Base-by-base conservation (phyloP, 2,113 vertebrate genomes). In the Halichoerus grypus region DNA sequence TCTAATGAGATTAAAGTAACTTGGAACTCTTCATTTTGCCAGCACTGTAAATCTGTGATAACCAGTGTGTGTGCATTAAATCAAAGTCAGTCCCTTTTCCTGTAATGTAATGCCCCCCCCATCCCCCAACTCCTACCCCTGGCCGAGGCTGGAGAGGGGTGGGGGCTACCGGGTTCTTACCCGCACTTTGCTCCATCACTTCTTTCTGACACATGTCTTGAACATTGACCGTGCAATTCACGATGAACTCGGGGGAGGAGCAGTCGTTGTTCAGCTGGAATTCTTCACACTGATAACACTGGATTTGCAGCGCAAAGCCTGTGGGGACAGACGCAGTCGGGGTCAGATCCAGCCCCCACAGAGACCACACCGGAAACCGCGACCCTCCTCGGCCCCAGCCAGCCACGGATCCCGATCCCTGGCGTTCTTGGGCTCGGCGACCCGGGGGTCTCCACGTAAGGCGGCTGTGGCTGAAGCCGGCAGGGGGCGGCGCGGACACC, bases 141-240 rank as follows among this genome's bases (percentile, higher is more conserved):
- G 39, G 51, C 0, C 26, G 51, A 19, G 33, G 36, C n/a, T 67
- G 65, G 36, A 26, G 46, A 57, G 6, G 0, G 16, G 10, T 26
- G 19, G 8, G 16, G 24, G 63, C 24, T 39, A 36, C 49, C 1
- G 0, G 77, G 24, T 49, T 87, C 99, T 99, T 98, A 99, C 99
- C 99, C 8, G 99, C 99, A 88, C 99, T 99, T 98, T 99, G 99
- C 96, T 99, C 99, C 98, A 99, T 99, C 55, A 99, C 99, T 99
- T 99, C 99, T 97, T 99, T 99, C 98, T 99, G 99, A 97, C 99
- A 99, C 99, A 99, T 99, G 98, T 99, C 99, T 98, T 99, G 99
- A 6, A 99, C 99, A 3, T 99, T 99, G 97, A 99, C 99, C 0
- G 99, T 99, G 98, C 99, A 99, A 98, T 99, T 99, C 88, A 99